Evolutionary conservation across 2,113 vertebrate genomes (phyloP).

Genomic region (Narcine bancroftii): DNA sequence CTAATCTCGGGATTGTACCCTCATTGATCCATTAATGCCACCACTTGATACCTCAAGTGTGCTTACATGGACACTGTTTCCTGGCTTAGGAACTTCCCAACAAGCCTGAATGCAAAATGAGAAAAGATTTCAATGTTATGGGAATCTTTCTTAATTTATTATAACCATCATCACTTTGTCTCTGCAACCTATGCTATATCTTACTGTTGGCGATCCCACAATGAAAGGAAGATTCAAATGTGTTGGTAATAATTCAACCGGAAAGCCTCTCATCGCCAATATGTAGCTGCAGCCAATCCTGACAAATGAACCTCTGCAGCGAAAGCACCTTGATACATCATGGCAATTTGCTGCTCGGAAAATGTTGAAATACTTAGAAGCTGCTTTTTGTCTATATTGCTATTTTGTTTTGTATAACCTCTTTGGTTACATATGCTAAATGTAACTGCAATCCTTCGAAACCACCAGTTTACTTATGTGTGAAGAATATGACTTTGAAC

Average conservation of each 20-base stretch:
- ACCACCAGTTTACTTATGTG: background rate
- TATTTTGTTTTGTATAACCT: background rate
- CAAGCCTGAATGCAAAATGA: background rate
- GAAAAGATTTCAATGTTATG: slow-evolving; percentile 3
- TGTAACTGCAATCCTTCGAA: background rate
- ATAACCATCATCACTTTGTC: background rate
- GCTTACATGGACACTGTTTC: background rate
- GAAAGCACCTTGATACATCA: background rate
- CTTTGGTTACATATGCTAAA: background rate
- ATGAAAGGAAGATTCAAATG: background rate
- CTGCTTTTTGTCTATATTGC: background rate
- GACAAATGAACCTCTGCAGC: background rate
- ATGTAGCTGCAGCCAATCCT: background rate
- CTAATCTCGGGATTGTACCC: background rate
- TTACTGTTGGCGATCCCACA: background rate
- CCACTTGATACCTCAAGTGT: background rate
- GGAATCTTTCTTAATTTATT: background rate
- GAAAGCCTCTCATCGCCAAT: background rate
- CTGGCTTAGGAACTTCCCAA: background rate
- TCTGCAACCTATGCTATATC: background rate
- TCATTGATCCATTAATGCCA: background rate
- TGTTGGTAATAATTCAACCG: background rate
- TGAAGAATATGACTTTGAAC: background rate
- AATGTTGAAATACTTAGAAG: background rate
- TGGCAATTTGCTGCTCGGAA: background rate